Base-by-base conservation (phyloP, 2,888 invertebrate species). In the Heliothis peltigera region DNA sequence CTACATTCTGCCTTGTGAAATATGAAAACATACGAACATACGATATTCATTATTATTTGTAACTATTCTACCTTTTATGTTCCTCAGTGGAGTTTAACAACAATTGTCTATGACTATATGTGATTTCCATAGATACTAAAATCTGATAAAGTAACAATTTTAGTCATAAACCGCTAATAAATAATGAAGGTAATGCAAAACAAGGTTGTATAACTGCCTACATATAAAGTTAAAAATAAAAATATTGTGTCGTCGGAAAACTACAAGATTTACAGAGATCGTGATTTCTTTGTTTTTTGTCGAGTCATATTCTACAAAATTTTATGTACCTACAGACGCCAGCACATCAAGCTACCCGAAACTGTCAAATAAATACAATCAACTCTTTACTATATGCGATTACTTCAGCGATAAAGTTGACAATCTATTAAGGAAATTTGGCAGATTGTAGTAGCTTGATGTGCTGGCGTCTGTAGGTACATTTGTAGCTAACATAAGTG, bases 151-250 rank as follows among this genome's bases (percentile, higher is more conserved):
- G 1, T 15, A 10, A 19, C 22, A 28, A 47, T 39, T 51, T 63
- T 18, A 51, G 19, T 8, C 4, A 62, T 39, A 21, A 28, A 65
- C 12, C 48, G 47, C 48, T 67, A 56, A 62, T 46, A 53, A 46
- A 46, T 15, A 46, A 18, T 35, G 56, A 62, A 66, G 67, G 73
- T 48, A 43, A 47, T 39, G 19, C 39, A 18, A 52, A 71, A 51
- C 64, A 64, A 21, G 43, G 32, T 64, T 44, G 53, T 15, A 6
- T 32, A 8, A 51, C 51, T 35, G 12, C 49, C n/a, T 21, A 35
- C 8, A 32, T 17, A 18, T 21, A 8, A n/a, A 35, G 17, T 15
- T 43, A 12, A 48, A 52, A 43, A 32, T 32, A 47, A n/a, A 35
- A 52, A 32, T 19, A 18, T 19, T 17, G 3, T 17, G 51, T 3